A percentile compares a stretch with the other conserved stretches of the same genome.
These are phyloP conservation scores for Poeciliopsis occidentalis DNA, from an alignment of 2,113 vertebrate species.

Conservation along the genomic window DNA sequence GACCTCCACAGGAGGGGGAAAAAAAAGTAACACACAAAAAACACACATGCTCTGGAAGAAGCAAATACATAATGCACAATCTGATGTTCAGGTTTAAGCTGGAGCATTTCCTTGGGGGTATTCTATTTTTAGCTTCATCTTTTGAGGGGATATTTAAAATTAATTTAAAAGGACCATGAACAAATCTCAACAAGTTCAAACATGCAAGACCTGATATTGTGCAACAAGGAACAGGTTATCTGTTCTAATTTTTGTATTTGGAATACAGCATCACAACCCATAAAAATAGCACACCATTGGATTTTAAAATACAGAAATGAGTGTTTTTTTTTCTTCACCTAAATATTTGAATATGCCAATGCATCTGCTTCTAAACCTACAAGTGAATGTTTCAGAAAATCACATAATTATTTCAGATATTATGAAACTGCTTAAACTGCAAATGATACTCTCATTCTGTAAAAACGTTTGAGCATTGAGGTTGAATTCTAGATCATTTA, in stretches of 20 bases:
- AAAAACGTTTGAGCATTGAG: too few relatives aligned
- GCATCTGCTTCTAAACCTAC: too few relatives aligned
- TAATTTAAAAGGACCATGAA: background rate
- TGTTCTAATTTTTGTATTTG: background rate
- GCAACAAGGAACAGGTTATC: background rate
- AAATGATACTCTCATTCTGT: too few relatives aligned
- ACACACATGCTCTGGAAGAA: background rate
- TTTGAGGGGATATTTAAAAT: background rate
- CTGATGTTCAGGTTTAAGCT: slow-evolving; percentile 1
- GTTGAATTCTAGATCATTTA: too few relatives aligned
- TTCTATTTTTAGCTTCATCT: background rate
- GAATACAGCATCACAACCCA: background rate
- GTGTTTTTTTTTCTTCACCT: too few relatives aligned
- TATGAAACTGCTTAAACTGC: too few relatives aligned
- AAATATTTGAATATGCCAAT: too few relatives aligned
- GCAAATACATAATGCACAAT: background rate
- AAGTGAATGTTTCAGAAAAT: too few relatives aligned
- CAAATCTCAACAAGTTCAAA: background rate
- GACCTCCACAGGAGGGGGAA: slow-evolving; percentile 42
- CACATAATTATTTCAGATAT: too few relatives aligned
- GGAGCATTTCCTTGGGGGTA: background rate
- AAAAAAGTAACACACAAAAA: background rate
- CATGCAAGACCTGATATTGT: too few relatives aligned
- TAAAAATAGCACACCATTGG: background rate
- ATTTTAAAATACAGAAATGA: background rate